These are phyloP conservation scores for Probosciger aterrimus DNA, from an alignment of 2,113 vertebrate genomes.

Conservation along the genomic window DNA sequence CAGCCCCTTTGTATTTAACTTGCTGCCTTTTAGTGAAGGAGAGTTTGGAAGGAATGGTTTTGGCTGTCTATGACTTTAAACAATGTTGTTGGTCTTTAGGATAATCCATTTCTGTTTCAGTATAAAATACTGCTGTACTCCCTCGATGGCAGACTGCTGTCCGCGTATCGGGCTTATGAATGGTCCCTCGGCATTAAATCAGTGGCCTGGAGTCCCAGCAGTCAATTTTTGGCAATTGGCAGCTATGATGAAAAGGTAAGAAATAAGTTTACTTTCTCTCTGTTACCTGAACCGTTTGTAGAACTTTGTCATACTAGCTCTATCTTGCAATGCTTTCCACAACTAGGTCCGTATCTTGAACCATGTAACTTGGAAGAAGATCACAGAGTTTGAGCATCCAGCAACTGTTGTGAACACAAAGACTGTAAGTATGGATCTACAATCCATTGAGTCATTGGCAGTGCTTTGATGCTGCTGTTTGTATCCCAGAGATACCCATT, in stretches of 20 bases:
- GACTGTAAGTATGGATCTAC: conserved; percentile 74
- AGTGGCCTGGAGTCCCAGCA: conserved; percentile 92
- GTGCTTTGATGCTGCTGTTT: neutral
- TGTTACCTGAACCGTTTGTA: neutral
- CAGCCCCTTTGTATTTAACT: neutral
- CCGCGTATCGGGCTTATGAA: conserved; percentile 85
- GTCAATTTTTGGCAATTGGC: conserved; percentile 92
- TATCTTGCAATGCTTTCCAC: neutral
- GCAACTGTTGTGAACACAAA: conserved; percentile 73
- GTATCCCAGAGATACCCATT: neutral
- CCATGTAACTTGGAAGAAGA: conserved; percentile 94
- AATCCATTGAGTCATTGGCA: neutral
- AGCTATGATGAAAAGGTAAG: conserved; percentile 95
- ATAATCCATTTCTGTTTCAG: conserved; percentile 61
- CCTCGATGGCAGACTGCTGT: conserved; percentile 89
- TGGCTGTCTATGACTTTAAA: neutral
- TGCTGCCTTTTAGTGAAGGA: neutral
- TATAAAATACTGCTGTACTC: conserved; percentile 94
- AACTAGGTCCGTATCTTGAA: conserved; percentile 90
- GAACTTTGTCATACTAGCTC: neutral
- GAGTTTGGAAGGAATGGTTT: neutral
- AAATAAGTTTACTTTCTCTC: neutral
- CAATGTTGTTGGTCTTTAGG: neutral
- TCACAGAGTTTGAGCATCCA: conserved; percentile 86
- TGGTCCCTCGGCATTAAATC: conserved; percentile 93